Evolutionary conservation across 2,888 invertebrate genomes (phyloP), one percentile per base, ranked within the genome.

Genomic region (Trissoscelio sp.): DNA sequence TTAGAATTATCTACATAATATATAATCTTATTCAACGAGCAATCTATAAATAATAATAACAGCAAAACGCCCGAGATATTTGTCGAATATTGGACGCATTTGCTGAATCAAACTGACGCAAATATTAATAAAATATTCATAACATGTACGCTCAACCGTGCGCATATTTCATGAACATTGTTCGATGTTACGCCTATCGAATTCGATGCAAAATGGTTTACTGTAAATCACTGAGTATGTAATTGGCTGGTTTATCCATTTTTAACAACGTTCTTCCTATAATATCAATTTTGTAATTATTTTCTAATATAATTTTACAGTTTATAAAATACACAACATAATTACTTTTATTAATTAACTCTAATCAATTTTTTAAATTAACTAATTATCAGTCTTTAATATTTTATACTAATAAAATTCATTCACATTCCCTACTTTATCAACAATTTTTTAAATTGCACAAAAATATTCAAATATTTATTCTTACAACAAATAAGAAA

Each of bases 41-140:
- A n/a, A n/a, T n/a, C 55, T 18, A 16, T 53, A 31, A 20, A 48
- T 48, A 48, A 46, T 14, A 20, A 48, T 18, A 18, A 16, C n/a
- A 9, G n/a, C 12, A 22, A 48, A 58, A 12, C 7, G 46, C n/a
- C n/a, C 31, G 44, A 48, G 14, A 64, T 64, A 48, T 34, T 11
- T 37, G 22, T 14, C 20, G 22, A 51, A 34, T 66, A 37, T 51
- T 51, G 31, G 28, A 11, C 2, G 34, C 20, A 28, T 6, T 3
- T 2, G 5, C 14, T 51, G 39, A 24, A 48, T 22, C 31, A 51
- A 44, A 31, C 46, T 16, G 46, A 46, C 31, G 18, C 46, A 62
- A 28, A 11, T 62, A 62, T 62, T 62, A 62, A 62, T 62, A 62
- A 62, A 62, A 62, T 62, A 62, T 62, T 31, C 34, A 34, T 34